Conservation (phyloP, 2,888 invertebrate genomes). For the Aspidapion aeneum region DNA sequence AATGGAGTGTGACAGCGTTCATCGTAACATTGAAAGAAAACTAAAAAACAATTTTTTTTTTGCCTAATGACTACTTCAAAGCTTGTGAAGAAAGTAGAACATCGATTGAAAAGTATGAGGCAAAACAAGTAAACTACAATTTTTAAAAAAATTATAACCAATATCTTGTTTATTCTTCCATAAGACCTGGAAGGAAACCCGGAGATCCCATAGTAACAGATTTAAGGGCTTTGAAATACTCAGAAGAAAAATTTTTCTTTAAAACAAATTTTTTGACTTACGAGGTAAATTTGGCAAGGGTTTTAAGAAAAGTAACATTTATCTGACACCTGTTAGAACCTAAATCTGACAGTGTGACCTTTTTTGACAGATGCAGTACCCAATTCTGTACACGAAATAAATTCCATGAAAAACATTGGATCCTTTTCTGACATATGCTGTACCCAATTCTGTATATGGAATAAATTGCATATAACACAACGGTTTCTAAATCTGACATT, state of each 20-base stretch:
- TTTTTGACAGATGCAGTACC: too few relatives aligned
- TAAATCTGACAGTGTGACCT: too few relatives aligned
- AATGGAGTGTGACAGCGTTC: constrained; percentile 29
- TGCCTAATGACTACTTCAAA: constrained; percentile 24
- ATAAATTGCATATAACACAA: too few relatives aligned
- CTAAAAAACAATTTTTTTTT: constrained; percentile 21
- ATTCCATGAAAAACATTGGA: too few relatives aligned
- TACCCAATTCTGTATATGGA: too few relatives aligned
- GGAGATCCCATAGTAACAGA: constrained; percentile 11
- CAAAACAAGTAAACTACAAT: constrained; percentile 11
- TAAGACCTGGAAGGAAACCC: constrained; percentile 19
- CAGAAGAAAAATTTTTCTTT: constrained; percentile 11
- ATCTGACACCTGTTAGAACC: too few relatives aligned
- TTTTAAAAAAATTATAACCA: constrained; percentile 18
- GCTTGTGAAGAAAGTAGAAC: constrained; percentile 21
- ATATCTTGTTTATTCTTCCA: constrained; percentile 14
- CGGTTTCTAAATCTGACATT: too few relatives aligned
- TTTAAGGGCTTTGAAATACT: constrained; percentile 14
- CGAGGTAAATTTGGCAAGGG: too few relatives aligned
- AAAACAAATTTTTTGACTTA: constrained; percentile 13
- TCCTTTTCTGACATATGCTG: too few relatives aligned
- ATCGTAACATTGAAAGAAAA: constrained; percentile 25
- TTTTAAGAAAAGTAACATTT: too few relatives aligned
- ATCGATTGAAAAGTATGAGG: constrained; percentile 18
- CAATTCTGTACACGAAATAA: too few relatives aligned